Percentiles rank a stretch among this genome's conserved stretches.
phyloP scores from a whole-genome alignment of 2,888 invertebrate genomes.

The Philereme vetulata region DNA sequence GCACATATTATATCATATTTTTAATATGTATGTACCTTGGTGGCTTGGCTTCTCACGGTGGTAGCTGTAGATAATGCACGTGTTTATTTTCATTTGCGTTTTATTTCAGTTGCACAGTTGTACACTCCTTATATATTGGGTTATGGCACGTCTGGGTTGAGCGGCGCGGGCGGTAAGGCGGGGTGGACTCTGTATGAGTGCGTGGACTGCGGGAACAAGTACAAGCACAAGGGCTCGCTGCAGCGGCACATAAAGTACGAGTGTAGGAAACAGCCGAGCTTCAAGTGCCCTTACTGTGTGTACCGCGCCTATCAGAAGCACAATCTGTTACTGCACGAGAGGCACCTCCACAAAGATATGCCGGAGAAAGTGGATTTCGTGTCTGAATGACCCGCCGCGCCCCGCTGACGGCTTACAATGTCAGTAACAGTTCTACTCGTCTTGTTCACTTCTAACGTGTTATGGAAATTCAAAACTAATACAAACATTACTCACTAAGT shows the following conservation, averaged over 20 bases:
- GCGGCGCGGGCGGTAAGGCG: slow-evolving; percentile 63
- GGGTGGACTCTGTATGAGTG: slow-evolving; percentile 84
- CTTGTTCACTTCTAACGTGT: slow-evolving; percentile 30
- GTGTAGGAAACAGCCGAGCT: slow-evolving; percentile 88
- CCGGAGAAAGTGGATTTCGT: slow-evolving; percentile 82
- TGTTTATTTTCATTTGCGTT: slow-evolving; percentile 81
- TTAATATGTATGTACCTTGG: slow-evolving; percentile 44
- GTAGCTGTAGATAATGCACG: slow-evolving; percentile 75
- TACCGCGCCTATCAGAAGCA: slow-evolving; percentile 87
- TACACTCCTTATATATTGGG: slow-evolving; percentile 83
- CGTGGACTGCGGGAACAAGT: slow-evolving; percentile 91
- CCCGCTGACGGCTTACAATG: slow-evolving; percentile 58
- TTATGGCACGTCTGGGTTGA: slow-evolving; percentile 75
- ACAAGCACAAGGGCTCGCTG: slow-evolving; percentile 91
- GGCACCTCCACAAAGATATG: slow-evolving; percentile 81
- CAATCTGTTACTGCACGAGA: slow-evolving; percentile 82
- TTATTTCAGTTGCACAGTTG: slow-evolving; percentile 83
- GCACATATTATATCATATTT: slow-evolving; percentile 54
- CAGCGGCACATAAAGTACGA: slow-evolving; percentile 90
- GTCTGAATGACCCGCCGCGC: slow-evolving; percentile 74
- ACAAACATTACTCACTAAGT: background rate
- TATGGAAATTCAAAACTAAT: slow-evolving; percentile 25
- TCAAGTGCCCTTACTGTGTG: slow-evolving; percentile 88
- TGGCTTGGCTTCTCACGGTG: slow-evolving; percentile 76
- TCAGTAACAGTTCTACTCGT: slow-evolving; percentile 60